Base-by-base conservation (phyloP, 1,140 invertebrate species). In the Drosophila bifasciata region DNA sequence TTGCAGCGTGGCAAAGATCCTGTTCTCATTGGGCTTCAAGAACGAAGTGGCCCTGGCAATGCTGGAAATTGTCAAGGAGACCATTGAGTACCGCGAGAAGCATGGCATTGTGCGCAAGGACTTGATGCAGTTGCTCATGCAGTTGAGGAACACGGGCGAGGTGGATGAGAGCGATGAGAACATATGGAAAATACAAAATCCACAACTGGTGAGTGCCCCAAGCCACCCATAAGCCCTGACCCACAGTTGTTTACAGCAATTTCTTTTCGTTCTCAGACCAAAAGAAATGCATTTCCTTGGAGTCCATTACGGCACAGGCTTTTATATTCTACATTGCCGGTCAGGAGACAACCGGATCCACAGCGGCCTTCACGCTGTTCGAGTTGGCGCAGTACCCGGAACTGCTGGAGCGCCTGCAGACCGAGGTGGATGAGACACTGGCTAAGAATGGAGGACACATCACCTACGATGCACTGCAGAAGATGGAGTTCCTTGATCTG, bases 241-340 rank as follows among this genome's bases (percentile, higher is more conserved):
- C 6, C 3, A 0, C n/a, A 17, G 16, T 5, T 2, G 0, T 0
- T 15, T 1, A 3, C 11, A 3, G 13, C 32, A 0, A 21, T n/a
- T 21, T 60, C 8, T 9, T 32, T 36, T n/a, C 15, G 16, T 8
- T 28, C 40, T 13, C 13, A 88, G 80, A 85, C 11, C 67, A 76
- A n/a, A 32, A 70, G 0, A 78, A 85, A 28, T 46, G 69, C 4
- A 57, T 93, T 56, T 92, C 92, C 0, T 53, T 93, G 57, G 92
- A 93, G 58, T 70, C 92, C 32, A 92, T 93, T 17, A 92, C 94
- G 0, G 94, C 94, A 0, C 94, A 95, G 89, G 92, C 93, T 1
- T 93, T 95, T 39, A 92, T 95, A 5, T 95, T 95, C 72, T 94
- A 95, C 71, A 74, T 95, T 11, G 95, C 95, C 39, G 95, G 95